Evolutionary conservation across 1,140 invertebrate species (phyloP), one percentile per base, ranked within the genome.

Genomic region (Drosophila truncata): DNA sequence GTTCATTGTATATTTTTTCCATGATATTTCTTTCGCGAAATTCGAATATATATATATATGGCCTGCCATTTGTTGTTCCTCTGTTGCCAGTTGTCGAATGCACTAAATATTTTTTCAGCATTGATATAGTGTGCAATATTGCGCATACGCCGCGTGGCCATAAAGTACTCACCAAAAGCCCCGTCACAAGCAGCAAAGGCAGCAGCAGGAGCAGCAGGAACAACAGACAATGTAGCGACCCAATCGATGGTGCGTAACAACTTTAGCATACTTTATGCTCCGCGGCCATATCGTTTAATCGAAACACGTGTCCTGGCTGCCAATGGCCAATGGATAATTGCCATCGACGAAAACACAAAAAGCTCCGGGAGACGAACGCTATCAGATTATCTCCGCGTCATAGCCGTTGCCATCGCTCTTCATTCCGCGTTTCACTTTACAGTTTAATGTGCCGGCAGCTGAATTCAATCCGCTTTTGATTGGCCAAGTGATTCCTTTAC

Each of bases 111-210:
- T 72, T 55, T 67, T 75, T 61, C 77, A 63, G 33, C 52, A 55
- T 50, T 70, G 50, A 82, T 86, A 73, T 69, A 78, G 44, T 82
- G 50, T 7, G 52, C 60, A 72, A 83, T 83, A 80, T 87, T 42
- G 80, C 76, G 83, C 60, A 87, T 82, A 87, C 80, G 83, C 75
- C 70, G 44, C 70, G 75, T 72, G 70, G 42, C 69, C 70, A 74
- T 76, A 67, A 67, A 85, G 60, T 71, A 85, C 66, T 73, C 66
- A 52, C 37, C 65, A 37, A 76, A 59, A 37, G 54, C 39, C 52
- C 62, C 66, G 27, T 62, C 60, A 37, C 31, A 29, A 52, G 31
- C 44, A 62, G 44, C 11, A 13, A 13, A 29, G 29, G 41, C 20
- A 39, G 47, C 59, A 14, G n/a, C 27, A 16, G 23, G n/a, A 27